Evolutionary conservation across 2,113 vertebrate genomes (phyloP).

Genomic region (Synchiropus splendidus): DNA sequence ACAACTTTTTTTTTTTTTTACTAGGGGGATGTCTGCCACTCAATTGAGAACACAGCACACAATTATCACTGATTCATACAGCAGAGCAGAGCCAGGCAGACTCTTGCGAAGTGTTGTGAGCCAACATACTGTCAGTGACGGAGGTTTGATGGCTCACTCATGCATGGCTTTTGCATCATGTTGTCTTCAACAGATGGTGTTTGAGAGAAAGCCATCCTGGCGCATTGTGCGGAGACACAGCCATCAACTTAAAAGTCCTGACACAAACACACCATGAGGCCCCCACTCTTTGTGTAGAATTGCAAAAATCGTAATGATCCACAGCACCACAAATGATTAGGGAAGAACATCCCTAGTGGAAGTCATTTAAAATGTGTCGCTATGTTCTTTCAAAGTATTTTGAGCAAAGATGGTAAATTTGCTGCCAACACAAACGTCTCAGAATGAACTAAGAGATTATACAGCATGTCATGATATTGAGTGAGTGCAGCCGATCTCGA

Average conservation of each 20-base stretch:
- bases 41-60: too few species aligned
- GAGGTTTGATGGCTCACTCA: constrained; percentile 61
- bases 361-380: too few species aligned
- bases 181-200: constrained; percentile 60
- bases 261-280: constrained; percentile 37
- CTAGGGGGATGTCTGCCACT: too few species aligned
- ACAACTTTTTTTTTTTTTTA: too few species aligned
- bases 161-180: constrained; percentile 53
- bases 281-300: constrained; percentile 29
- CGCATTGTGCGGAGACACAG: constrained; percentile 46
- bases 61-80: too few species aligned
- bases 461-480: constrained; percentile 5
- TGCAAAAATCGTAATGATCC: constrained; percentile 23
- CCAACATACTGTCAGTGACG: constrained; percentile 54
- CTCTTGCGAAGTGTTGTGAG: constrained; percentile 42
- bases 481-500: not conserved
- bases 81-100: too few species aligned
- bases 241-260: constrained; percentile 54
- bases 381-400: too few species aligned
- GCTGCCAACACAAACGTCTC: too few species aligned
- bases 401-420: too few species aligned
- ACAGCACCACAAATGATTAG: constrained; percentile 20
- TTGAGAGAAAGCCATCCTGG: constrained; percentile 52
- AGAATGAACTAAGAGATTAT: not conserved
- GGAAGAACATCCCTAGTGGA: too few species aligned